Evolutionary conservation across 2,797 vertebrate genomes (phyloP).

Genomic region (Allobates femoralis): DNA sequence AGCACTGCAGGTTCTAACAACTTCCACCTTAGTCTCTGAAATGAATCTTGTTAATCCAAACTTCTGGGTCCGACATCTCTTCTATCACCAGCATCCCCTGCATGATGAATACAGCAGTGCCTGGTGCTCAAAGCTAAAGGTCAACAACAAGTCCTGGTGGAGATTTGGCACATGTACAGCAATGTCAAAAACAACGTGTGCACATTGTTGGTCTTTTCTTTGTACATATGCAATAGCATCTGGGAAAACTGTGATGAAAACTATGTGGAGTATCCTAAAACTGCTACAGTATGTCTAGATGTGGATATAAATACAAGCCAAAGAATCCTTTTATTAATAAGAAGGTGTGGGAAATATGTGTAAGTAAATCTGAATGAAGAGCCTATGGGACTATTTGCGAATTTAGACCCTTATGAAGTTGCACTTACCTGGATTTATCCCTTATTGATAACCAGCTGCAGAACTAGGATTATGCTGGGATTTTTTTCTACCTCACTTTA

Average conservation of each 20-base stretch:
- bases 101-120: too few relatives aligned
- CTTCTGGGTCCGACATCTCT: too few relatives aligned
- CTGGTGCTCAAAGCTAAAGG: too few relatives aligned
- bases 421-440: neutral
- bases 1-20: too few relatives aligned
- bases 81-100: too few relatives aligned
- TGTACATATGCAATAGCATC: too few relatives aligned
- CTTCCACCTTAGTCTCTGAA: too few relatives aligned
- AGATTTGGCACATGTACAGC: too few relatives aligned
- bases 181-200: too few relatives aligned
- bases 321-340: neutral
- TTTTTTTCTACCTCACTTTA: neutral
- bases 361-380: neutral
- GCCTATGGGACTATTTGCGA: conserved; percentile 9
- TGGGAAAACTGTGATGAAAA: neutral
- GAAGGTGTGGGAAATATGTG: neutral
- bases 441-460: neutral
- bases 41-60: too few relatives aligned
- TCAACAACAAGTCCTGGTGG: too few relatives aligned
- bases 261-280: neutral
- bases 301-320: neutral
- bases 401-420: neutral
- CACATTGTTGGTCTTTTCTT: too few relatives aligned
- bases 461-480: neutral
- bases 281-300: neutral